These are phyloP conservation scores for Trialeurodes vaporariorum DNA, from an alignment of 1,140 invertebrate species.

Conservation along the genomic window DNA sequence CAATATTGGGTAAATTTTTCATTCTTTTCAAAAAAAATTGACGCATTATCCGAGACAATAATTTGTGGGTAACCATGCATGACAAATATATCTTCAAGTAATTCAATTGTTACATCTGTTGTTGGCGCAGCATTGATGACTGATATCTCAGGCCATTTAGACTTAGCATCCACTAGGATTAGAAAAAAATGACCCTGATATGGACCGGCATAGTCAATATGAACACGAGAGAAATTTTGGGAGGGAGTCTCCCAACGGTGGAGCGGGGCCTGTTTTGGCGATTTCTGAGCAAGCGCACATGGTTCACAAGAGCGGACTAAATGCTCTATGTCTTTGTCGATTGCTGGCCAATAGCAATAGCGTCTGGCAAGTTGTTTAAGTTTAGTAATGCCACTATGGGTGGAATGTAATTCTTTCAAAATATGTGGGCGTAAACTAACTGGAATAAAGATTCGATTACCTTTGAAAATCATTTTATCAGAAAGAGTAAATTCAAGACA, in stretches of 20 bases:
- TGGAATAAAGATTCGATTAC: slow-evolving; percentile 15
- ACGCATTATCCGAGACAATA: slow-evolving; percentile 6
- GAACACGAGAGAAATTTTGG: slow-evolving; percentile 26
- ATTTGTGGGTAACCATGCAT: slow-evolving; percentile 6
- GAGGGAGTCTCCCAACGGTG: slow-evolving; percentile 25
- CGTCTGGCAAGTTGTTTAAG: too few species aligned
- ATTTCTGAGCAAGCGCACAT: too few species aligned
- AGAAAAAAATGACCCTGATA: slow-evolving; percentile 30
- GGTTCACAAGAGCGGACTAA: too few species aligned
- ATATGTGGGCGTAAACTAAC: slow-evolving; percentile 3
- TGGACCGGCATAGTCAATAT: slow-evolving; percentile 30
- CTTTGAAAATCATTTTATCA: slow-evolving; percentile 14
- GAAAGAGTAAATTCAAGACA: neutral
- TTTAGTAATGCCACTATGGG: too few species aligned
- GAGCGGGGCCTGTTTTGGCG: too few species aligned
- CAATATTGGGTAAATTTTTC: too few species aligned
- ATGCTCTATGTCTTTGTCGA: too few species aligned
- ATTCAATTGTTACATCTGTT: slow-evolving; percentile 1
- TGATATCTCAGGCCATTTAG: slow-evolving; percentile 13
- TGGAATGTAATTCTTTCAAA: too few species aligned
- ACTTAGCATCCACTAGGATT: slow-evolving; percentile 34
- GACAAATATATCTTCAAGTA: slow-evolving; percentile 2
- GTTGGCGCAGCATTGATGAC: neutral
- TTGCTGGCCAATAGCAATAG: too few species aligned
- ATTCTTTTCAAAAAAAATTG: too few species aligned